Base-by-base conservation (phyloP, 2,797 vertebrate species). In the Danionella dracula region DNA sequence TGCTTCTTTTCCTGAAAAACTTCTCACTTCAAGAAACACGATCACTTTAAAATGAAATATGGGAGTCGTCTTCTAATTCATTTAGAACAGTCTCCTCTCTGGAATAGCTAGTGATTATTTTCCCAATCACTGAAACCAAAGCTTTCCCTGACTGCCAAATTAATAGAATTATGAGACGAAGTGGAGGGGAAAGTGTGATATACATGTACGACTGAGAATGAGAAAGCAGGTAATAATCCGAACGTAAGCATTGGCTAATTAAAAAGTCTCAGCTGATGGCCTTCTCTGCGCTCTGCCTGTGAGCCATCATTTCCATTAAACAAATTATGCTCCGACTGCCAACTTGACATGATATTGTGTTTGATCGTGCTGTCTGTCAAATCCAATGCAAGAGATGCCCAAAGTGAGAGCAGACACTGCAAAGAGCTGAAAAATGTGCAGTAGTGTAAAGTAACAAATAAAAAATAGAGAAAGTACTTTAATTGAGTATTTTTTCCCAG, bases 301-400 rank as follows among this genome's bases (percentile, higher is more conserved):
- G 34, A 73, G 68, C 32, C 48, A 62, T 68, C 56, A 42, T 45
- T 69, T 71, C 41, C 58, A 50, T 63, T 64, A 63, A 70, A 67
- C 51, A 70, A 70, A 76, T 72, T 68, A 54, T 21, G 0, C 19
- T 16, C 27, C 11, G 48, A 40, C 41, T 32, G n/a, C 48, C 32
- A 53, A 23, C 42, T 51, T 64, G 70, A 71, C 49, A 41, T 27
- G 53, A 60, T 59, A 65, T 40, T 53, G 66, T 49, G 50, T 64
- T 61, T 71, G 31, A 51, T 42, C 12, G 21, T 34, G 46, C 35
- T 44, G 49, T 44, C 55, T 61, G 55, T 72, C 72, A 54, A 45
- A 51, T 53, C 17, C 6, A 48, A 63, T 60, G 23, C 32, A 20
- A 46, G 46, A 37, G 19, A 37, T 41, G 58, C 42, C 41, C 31